Conservation (phyloP, 2,888 invertebrate genomes). For the Seladonia tumulorum region DNA sequence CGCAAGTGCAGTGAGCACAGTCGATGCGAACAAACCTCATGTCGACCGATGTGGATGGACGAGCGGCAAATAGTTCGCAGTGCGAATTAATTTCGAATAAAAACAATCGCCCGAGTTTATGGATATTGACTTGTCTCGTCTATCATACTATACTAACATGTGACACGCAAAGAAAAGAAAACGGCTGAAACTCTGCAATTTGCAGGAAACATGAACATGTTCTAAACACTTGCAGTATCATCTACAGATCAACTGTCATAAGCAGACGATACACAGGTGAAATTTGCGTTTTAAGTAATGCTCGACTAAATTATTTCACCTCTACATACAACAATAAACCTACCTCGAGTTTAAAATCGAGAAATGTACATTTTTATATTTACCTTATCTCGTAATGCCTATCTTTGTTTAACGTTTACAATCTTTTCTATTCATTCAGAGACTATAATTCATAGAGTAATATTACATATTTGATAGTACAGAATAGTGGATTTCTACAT, state of each 20-base stretch:
- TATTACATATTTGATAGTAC: not conserved
- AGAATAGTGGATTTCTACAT: not conserved
- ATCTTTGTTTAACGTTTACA: not conserved
- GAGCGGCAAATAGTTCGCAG: conserved; percentile 58
- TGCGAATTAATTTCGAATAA: conserved; percentile 54
- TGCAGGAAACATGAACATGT: conserved; percentile 51
- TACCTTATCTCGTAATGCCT: not conserved
- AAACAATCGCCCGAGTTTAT: conserved; percentile 27
- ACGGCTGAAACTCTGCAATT: conserved; percentile 36
- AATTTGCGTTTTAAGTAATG: conserved; percentile 34
- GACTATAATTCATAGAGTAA: not conserved
- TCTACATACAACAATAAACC: not conserved
- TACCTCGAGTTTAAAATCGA: not conserved
- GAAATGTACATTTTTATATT: not conserved
- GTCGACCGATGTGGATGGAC: conserved; percentile 67
- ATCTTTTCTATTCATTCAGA: not conserved
- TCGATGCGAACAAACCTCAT: conserved; percentile 67
- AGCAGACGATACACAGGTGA: conserved; percentile 79
- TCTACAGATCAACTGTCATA: conserved; percentile 77
- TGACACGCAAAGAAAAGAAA: conserved; percentile 47
- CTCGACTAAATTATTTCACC: conserved; percentile 14
- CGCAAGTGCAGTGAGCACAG: conserved; percentile 55
- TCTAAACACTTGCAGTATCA: conserved; percentile 56
- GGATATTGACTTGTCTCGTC: conserved; percentile 20
- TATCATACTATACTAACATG: conserved; percentile 47